Percentiles rank a stretch among this genome's conserved stretches.
phyloP scores from a whole-genome alignment of 2,888 invertebrate genomes.

The Perizoma flavofasciatum region DNA sequence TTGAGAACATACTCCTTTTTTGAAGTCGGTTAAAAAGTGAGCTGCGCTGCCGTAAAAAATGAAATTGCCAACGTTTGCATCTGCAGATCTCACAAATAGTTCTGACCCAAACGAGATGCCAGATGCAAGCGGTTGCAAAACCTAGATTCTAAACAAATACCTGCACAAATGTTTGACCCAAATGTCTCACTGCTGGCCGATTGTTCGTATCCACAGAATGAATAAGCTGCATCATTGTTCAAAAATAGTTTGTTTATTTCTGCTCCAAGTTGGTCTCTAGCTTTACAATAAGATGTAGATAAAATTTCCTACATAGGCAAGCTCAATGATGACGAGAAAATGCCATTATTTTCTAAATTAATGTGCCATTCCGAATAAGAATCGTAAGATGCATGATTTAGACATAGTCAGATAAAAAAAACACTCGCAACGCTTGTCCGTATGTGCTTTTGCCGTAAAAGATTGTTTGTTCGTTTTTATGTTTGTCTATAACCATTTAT shows the following conservation, averaged over 20 bases:
- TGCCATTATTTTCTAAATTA: background rate
- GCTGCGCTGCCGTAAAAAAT: background rate
- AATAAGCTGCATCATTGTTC: slow-evolving; percentile 26
- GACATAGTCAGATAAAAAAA: no score
- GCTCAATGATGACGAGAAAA: background rate
- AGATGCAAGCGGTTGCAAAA: slow-evolving; percentile 29
- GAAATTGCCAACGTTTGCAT: slow-evolving; percentile 11
- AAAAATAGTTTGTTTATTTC: slow-evolving; percentile 22
- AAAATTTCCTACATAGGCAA: background rate
- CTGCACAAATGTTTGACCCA: slow-evolving; percentile 30
- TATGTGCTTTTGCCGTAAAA: no score
- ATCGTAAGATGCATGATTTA: no score
- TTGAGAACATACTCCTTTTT: no score
- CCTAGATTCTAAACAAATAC: slow-evolving; percentile 26
- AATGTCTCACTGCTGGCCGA: slow-evolving; percentile 17
- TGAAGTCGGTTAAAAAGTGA: no score
- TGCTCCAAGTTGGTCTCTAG: slow-evolving; percentile 7
- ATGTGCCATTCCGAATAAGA: background rate
- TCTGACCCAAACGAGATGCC: slow-evolving; percentile 18
- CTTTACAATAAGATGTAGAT: background rate
- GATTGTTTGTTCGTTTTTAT: no score
- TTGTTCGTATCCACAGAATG: slow-evolving; percentile 17
- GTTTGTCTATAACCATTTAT: no score
- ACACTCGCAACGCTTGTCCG: no score
- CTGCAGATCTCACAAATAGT: slow-evolving; percentile 23